These are phyloP conservation scores for Pteromalus puparum DNA, from an alignment of 1,140 invertebrate species.

Conservation along the genomic window DNA sequence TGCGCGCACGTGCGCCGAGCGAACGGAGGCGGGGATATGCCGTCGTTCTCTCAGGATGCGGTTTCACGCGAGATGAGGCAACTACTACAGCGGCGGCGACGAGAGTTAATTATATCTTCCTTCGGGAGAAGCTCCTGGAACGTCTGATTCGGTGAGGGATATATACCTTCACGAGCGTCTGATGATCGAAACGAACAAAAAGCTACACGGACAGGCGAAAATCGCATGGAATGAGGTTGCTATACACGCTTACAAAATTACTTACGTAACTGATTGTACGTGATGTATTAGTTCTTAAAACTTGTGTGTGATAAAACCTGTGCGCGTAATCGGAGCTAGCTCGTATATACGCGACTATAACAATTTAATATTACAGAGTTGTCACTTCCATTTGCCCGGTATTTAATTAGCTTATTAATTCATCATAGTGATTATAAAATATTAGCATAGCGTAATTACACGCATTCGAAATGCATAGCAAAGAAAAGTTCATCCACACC, in stretches of 20 bases:
- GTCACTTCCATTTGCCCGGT: too few species aligned
- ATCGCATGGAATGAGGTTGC: too few species aligned
- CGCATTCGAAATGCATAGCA: background rate
- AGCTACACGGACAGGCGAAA: too few species aligned
- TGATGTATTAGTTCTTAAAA: too few species aligned
- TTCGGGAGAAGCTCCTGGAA: conserved; percentile 11
- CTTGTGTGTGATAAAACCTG: too few species aligned
- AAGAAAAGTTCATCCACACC: background rate
- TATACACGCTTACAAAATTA: too few species aligned
- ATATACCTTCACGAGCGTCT: background rate
- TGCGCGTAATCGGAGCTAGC: too few species aligned
- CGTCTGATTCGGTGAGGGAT: background rate
- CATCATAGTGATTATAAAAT: too few species aligned
- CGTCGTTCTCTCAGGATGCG: background rate
- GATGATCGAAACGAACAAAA: too few species aligned
- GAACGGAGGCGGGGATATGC: background rate
- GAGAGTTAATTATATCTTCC: conserved; percentile 38
- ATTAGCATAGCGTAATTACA: background rate
- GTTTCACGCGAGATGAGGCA: conserved; percentile 32
- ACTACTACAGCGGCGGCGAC: conserved; percentile 22
- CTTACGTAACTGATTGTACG: too few species aligned
- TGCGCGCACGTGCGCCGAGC: background rate
- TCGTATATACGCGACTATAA: too few species aligned
- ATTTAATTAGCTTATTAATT: background rate
- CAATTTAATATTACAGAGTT: too few species aligned